phyloP scores from a whole-genome alignment of 2,888 invertebrate genomes.

The Agrochola litura region DNA sequence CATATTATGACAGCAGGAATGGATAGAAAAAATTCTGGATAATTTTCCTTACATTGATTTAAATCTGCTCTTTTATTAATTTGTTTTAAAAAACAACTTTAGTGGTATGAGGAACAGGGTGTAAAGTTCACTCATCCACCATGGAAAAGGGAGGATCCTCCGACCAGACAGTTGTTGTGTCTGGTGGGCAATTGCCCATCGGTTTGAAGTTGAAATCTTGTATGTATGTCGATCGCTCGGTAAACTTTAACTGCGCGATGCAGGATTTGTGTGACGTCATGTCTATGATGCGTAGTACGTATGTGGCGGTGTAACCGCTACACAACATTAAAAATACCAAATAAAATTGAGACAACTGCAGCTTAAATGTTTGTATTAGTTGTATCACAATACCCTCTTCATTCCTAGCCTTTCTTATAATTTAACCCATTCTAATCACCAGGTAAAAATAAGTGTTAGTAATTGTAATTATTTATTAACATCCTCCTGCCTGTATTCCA shows the following conservation, averaged over 20 bases:
- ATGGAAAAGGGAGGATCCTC: no score
- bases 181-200: no score
- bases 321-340: not conserved
- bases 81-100: not conserved
- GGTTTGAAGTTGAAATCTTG: no score
- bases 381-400: not conserved
- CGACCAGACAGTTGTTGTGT: no score
- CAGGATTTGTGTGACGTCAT: no score
- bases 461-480: not conserved
- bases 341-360: not conserved
- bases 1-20: not conserved
- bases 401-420: not conserved
- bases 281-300: no score
- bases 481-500: not conserved
- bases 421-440: not conserved
- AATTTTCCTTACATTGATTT: not conserved
- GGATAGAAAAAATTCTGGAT: not conserved
- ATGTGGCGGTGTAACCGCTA: no score
- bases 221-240: no score
- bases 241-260: no score
- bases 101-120: no score
- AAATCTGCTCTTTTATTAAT: not conserved
- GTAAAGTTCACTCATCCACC: no score
- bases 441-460: not conserved
- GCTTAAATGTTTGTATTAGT: not conserved